Base-by-base conservation (phyloP, 2,797 vertebrate genomes). In the Octomys mimax region DNA sequence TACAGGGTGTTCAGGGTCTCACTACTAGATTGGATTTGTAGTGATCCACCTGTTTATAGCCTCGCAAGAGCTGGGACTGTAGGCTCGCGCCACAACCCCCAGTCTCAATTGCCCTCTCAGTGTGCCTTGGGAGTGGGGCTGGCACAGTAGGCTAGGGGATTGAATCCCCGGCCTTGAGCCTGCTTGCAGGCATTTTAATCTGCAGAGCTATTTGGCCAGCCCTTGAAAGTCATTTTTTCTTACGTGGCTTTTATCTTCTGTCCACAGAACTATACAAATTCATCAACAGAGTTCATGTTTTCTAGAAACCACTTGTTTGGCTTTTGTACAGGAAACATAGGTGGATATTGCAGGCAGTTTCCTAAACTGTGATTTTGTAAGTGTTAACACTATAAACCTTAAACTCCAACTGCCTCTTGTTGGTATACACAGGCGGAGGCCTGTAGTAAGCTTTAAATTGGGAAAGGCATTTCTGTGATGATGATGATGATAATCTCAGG, bases 161-260 rank as follows among this genome's bases (percentile, higher is more conserved):
- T 16, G 14, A 19, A 57, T 5, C 54, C 54, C 52, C 1, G 52
- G 52, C 52, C 54, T 16, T 57, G 14, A 3, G 4, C 3, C 54
- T 57, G 54, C 54, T 57, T 57, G 54, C 14, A 57, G 14, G 54
- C 3, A 5, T 14, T 57, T 18, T 57, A 57, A 57, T 57, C 54
- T 5, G 14, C 14, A 18, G 54, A 57, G 54, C 14, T 57, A 57
- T 57, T 18, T 57, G 54, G 14, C 54, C 54, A 5, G 54, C 14
- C 52, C 52, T 16, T 54, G 33, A 14, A 84, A 85, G 19, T 49
- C 26, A 57, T 14, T 79, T 59, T 79, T 73, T 36, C 10, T 78
- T 36, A 46, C 21, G 52, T 80, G 91, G 39, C 52, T 92, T 87
- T 94, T 71, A 68, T 83, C 81, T 73, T 79, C 70, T 87, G 88